Evolutionary conservation across 2,888 invertebrate genomes (phyloP).

Genomic region (Andrena marginata): DNA sequence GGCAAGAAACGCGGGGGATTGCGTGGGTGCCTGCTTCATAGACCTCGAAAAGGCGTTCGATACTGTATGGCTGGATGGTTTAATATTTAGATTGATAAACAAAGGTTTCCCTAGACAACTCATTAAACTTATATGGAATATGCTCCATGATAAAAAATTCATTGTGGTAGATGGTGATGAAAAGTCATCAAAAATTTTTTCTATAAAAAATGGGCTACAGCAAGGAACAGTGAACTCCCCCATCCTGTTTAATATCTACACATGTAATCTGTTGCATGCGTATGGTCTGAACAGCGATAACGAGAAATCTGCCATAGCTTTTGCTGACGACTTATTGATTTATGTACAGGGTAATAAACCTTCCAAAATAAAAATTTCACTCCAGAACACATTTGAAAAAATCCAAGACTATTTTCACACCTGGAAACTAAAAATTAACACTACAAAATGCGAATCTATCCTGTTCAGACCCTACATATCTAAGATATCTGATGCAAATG

Average conservation of each 20-base stretch:
- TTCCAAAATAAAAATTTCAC: not conserved
- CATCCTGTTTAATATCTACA: constrained; percentile 49
- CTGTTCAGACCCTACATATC: too few species aligned
- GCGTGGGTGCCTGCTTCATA: constrained; percentile 27
- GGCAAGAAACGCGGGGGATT: constrained; percentile 20
- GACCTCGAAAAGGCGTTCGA: constrained; percentile 36
- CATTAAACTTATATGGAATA: constrained; percentile 34
- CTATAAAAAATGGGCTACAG: constrained; percentile 27
- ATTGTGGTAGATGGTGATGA: not conserved
- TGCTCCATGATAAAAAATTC: constrained; percentile 47
- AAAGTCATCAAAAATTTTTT: not conserved
- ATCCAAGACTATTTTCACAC: constrained; percentile 5
- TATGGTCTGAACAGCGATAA: constrained; percentile 10
- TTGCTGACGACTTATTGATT: constrained; percentile 55
- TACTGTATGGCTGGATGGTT: constrained; percentile 35
- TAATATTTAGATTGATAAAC: constrained; percentile 39
- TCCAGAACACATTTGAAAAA: not conserved
- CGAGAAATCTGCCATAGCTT: constrained; percentile 30
- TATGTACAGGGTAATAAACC: constrained; percentile 10
- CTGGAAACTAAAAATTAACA: too few species aligned
- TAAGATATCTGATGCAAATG: too few species aligned
- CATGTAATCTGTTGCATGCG: constrained; percentile 34
- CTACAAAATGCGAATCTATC: too few species aligned
- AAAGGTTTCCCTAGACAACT: constrained; percentile 34
- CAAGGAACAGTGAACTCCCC: constrained; percentile 1